phyloP scores from a whole-genome alignment of 64 coral and sea anemone genomes.

The Actinia tenebrosa region DNA sequence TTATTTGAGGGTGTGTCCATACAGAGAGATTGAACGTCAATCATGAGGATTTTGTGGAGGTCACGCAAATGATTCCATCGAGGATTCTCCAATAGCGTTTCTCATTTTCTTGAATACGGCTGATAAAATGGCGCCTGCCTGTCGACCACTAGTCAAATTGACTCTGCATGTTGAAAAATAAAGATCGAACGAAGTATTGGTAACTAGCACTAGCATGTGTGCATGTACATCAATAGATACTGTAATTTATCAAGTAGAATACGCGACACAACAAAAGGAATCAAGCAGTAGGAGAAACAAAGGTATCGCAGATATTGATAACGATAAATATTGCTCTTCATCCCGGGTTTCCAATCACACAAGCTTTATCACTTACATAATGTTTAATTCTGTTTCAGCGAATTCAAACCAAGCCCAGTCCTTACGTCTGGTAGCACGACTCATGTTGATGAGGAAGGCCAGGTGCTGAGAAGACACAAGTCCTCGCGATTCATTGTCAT shows the following conservation, averaged over 20 bases:
- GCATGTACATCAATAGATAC: too few relatives aligned
- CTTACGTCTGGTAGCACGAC: conserved; percentile 71
- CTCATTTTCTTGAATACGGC: conserved; percentile 71
- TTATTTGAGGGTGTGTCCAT: too few relatives aligned
- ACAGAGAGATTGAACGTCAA: neutral
- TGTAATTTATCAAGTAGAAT: too few relatives aligned
- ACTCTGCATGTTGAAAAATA: neutral
- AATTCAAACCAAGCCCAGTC: conserved; percentile 98
- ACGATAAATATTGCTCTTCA: too few relatives aligned
- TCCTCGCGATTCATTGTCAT: conserved; percentile 20
- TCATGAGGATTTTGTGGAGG: neutral
- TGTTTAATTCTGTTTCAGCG: conserved; percentile 73
- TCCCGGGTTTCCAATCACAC: too few relatives aligned
- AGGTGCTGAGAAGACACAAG: conserved; percentile 63
- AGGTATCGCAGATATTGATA: too few relatives aligned
- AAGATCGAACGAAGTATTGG: too few relatives aligned
- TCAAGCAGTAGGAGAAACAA: too few relatives aligned
- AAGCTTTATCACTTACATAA: conserved; percentile 50
- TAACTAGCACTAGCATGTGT: too few relatives aligned
- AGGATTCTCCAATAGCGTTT: conserved; percentile 45
- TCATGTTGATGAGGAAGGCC: conserved; percentile 81
- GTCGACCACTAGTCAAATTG: conserved; percentile 33
- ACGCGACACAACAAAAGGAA: too few relatives aligned
- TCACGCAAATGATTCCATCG: neutral
- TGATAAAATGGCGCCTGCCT: conserved; percentile 72